These are phyloP conservation scores for Myocastor coypus DNA, from an alignment of 2,113 vertebrate genomes.

Conservation along the genomic window DNA sequence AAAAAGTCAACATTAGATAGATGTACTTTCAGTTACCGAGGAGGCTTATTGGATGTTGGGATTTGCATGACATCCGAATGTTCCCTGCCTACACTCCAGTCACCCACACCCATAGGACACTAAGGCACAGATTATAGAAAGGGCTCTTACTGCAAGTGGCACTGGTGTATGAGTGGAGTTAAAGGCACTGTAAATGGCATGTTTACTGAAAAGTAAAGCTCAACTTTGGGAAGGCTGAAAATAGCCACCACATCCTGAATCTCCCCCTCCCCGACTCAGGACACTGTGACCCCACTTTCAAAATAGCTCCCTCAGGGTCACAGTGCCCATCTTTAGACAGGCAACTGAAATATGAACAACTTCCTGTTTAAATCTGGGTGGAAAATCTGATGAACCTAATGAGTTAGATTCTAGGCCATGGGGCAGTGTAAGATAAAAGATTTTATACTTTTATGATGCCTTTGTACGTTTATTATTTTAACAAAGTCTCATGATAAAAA, in stretches of 20 bases:
- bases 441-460: not conserved
- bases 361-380: not conserved
- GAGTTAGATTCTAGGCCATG: constrained; percentile 40
- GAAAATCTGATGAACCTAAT: constrained; percentile 31
- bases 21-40: constrained; percentile 47
- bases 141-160: not conserved
- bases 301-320: not conserved
- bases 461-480: not conserved
- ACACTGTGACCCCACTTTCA: not conserved
- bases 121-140: not conserved
- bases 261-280: not conserved
- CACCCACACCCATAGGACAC: not conserved
- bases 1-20: constrained; percentile 34
- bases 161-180: not conserved
- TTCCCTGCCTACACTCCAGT: not conserved
- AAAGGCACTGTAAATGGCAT: not conserved
- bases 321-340: constrained; percentile 34
- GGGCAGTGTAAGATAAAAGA: not conserved
- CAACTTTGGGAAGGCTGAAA: not conserved
- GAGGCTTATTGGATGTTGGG: not conserved
- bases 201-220: constrained; percentile 34
- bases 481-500: not conserved
- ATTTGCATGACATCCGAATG: constrained; percentile 61
- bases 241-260: not conserved
- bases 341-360: not conserved